Base-by-base conservation (phyloP, 2,113 vertebrate genomes). In the Ctenomys sociabilis region DNA sequence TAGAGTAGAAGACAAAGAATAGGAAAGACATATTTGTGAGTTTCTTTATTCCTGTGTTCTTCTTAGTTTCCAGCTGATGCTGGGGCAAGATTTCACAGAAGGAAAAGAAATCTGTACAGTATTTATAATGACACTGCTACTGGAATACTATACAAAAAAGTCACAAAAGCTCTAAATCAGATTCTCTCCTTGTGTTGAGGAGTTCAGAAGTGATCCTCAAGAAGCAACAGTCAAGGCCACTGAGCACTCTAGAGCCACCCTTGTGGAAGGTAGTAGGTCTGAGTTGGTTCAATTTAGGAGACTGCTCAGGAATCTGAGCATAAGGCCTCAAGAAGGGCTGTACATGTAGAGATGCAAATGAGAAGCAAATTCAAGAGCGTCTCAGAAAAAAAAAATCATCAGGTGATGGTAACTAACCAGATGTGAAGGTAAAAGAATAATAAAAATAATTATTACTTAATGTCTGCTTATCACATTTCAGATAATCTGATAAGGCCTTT, bases 381-480 rank as follows among this genome's bases (percentile, higher is more conserved):
- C 19, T 77, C 43, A 64, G 57, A 91, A 93, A 35, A 70, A 70
- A 59, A 90, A 95, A 88, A 59, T 26, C 91, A 85, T 96, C 73
- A 94, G 35, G n/a, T 75, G 63, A 19, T 28, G 43, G 52, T 43
- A 91, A 81, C 75, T 80, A 68, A 92, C 1, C 11, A 59, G 66
- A 86, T 45, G 5, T 45, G 73, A 94, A 77, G 61, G 40, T 11
- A 64, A 57, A 86, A 70, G 70, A 59, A 49, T 32, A 78, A 96
- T 24, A 64, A 21, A 26, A 72, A 59, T 54, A 35, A 75, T 26
- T 64, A 52, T 16, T 17, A 88, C 57, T 90, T 75, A 81, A 49
- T 54, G 63, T 78, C n/a, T 64, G 64, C 54, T 40, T 66, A 45
- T 28, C 43, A 14, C 22, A 35, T 77, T 91, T 96, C 72, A 78